Evolutionary conservation across 1,140 invertebrate species (phyloP).

Genomic region (Whitmania pigra): DNA sequence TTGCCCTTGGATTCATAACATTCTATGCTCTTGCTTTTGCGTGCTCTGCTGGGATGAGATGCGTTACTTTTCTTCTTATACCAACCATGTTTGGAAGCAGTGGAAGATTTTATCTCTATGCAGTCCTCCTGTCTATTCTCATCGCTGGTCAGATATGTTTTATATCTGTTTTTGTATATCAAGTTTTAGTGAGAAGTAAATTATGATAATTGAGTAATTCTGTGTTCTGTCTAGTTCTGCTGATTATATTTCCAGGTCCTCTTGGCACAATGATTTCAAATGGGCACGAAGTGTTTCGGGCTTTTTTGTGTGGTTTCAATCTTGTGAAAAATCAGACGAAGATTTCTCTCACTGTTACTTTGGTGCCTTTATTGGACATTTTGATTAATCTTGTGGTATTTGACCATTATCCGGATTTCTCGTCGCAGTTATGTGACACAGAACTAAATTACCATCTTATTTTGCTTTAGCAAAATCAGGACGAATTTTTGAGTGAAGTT

Average conservation of each 20-base stretch:
- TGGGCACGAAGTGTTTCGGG: conserved; percentile 1
- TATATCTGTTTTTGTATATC: no score
- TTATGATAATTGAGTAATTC: no score
- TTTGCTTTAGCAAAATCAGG: conserved; percentile 7
- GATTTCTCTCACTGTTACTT: neutral
- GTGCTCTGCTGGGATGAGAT: conserved; percentile 30
- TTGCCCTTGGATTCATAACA: conserved; percentile 26
- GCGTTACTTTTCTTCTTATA: conserved; percentile 30
- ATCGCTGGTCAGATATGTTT: conserved; percentile 27
- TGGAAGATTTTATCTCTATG: conserved; percentile 31
- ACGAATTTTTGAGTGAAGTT: neutral
- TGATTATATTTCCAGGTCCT: neutral
- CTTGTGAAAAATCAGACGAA: conserved; percentile 3
- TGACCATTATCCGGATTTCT: neutral
- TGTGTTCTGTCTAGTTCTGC: no score
- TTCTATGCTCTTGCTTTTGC: conserved; percentile 29
- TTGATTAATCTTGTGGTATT: conserved; percentile 1
- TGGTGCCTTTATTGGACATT: neutral
- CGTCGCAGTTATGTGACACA: no score
- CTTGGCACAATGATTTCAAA: conserved; percentile 1
- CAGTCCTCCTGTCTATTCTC: conserved; percentile 31
- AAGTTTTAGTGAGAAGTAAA: no score
- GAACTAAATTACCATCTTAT: no score
- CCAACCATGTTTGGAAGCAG: conserved; percentile 32
- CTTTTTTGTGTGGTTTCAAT: conserved; percentile 4